phyloP scores from a whole-genome alignment of 2,888 invertebrate species.

The Stenodera caucasica region DNA sequence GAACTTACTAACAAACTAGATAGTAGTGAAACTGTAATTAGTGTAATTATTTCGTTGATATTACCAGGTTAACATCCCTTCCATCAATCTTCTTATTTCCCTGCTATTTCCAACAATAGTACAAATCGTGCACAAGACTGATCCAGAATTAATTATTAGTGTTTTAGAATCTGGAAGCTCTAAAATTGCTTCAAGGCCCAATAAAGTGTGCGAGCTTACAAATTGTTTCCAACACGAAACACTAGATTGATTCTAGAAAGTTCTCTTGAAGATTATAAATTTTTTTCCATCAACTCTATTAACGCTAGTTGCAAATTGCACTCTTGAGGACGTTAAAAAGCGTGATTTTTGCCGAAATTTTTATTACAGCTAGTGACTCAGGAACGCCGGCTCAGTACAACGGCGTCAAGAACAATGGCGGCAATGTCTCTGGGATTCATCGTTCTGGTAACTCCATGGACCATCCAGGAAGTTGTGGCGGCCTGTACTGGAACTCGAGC shows the following conservation, averaged over 20 bases:
- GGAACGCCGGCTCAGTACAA: conserved; percentile 74
- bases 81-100: background rate
- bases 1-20: background rate
- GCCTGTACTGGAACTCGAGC: conserved; percentile 86
- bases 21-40: conserved; percentile 9
- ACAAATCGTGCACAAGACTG: background rate
- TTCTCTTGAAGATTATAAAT: too few relatives aligned
- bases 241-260: background rate
- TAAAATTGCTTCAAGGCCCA: background rate
- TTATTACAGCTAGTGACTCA: conserved; percentile 59
- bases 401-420: conserved; percentile 86
- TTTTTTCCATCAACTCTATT: too few relatives aligned
- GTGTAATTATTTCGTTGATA: background rate
- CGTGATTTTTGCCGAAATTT: too few relatives aligned
- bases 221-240: background rate
- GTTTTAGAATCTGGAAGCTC: background rate
- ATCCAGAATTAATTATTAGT: background rate
- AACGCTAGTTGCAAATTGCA: too few relatives aligned
- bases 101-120: background rate
- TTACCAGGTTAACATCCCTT: background rate
- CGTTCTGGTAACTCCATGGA: conserved; percentile 89
- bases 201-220: background rate
- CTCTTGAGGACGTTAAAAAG: too few relatives aligned
- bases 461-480: conserved; percentile 87
- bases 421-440: conserved; percentile 90